Evolutionary conservation across 2,113 vertebrate genomes (phyloP), one percentile per base, ranked within the genome.

Genomic region (Potamarius usumacintae): DNA sequence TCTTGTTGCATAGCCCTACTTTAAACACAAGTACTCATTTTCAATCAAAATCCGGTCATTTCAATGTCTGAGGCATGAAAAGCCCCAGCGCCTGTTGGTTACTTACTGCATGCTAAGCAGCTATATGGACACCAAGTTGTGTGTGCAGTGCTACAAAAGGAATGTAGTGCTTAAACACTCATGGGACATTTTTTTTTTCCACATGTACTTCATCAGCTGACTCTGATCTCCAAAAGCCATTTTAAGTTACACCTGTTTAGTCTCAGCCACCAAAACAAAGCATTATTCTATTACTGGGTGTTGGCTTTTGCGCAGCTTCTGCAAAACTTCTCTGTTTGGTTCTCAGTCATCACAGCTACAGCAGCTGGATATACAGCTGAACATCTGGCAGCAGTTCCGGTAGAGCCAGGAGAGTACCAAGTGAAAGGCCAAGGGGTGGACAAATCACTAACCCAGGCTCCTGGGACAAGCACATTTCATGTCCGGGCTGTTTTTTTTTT

Each of bases 1-100:
- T 96, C 94, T 94, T 92, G 96, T 98, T 98, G 97, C 97, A 97
- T 97, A 98, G 97, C 96, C 96, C 96, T 96, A 93, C 93, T 74
- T 86, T 60, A 90, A 89, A 88, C 86, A 82, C 87, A 85, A 90
- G 85, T 83, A 83, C 30, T 82, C 86, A 67, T 62, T 72, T 71
- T 82, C 50, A 77, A 77, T 90, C 89, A 88, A 86, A 85, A 52
- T 88, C 89, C 85, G 89, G 90, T 85, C 82, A 86, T 85, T 85
- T 84, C 30, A 42, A 77, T 76, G 76, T 77, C 87, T 50, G 65
- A 80, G 72, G 82, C 71, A 67, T 83, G 83, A 74, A 71, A 62
- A 18, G 7, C 27, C 78, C 62, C 18, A 9, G 20, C 55, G 42
- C 63, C 79, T 12, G 42, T 25, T 78, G 2, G 42, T 25, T 57